Evolutionary conservation across 92 coral and sea anemone genomes (phyloP), one percentile per base, ranked within the genome.

Genomic region (Porites cylindrica): DNA sequence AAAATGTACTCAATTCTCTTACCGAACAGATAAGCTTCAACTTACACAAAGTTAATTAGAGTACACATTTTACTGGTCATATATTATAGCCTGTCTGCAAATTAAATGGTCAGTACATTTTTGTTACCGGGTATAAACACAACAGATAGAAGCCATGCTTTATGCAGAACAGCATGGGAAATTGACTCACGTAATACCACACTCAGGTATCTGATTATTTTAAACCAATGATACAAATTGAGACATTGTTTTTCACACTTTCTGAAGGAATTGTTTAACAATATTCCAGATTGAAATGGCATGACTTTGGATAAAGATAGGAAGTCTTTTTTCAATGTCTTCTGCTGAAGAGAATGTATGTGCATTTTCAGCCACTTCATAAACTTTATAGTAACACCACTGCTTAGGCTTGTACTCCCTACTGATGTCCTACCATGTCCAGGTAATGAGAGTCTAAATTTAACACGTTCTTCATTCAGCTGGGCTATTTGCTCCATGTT

Each of bases 391-490:
- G 81, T 89, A 20, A 89, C 72, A 47, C 89, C 91, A 82, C 85
- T 89, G 9, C 67, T 63, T 23, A 92, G 82, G 75, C 93, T 87
- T 38, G 90, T 64, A 62, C 91, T 92, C 51, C 95, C 93, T 62
- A 89, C 93, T 66, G 79, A 80, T 59, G 92, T 84, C 68, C 89
- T 82, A 26, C 92, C 95, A 79, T 29, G 75, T 75, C 95, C 90
- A 84, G 89, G 94, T 19, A 88, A 87, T 54, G 82, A 88, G 14
- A 78, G 87, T 47, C 90, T 88, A 86, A 84, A 92, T 43, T 85
- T 71, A 10, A 80, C 52, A 51, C 85, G 78, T 74, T 89, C 87
- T 70, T 85, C 90, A 51, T 14, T 43, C 10, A 90, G 87, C 32
- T 80, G 80, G 26, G 70, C 78, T 80, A 61, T 86, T 56, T 83